Percentiles rank a stretch among this genome's conserved stretches.
phyloP scores from a whole-genome alignment of 1,140 invertebrate species.

The Ephestia elutella region DNA sequence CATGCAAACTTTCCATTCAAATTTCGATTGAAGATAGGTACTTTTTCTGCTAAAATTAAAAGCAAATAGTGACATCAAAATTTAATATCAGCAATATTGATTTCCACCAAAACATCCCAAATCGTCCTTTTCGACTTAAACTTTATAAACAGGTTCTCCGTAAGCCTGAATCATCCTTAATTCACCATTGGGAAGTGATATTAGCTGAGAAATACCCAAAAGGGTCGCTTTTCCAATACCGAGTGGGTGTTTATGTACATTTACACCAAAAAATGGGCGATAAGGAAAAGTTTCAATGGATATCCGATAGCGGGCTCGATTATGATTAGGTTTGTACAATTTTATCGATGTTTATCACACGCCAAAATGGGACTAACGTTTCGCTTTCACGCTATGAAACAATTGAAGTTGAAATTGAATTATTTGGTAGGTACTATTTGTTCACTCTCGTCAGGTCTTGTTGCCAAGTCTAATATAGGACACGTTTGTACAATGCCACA shows the following conservation, averaged over 20 bases:
- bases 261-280: not conserved
- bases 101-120: too few relatives aligned
- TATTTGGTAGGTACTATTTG: too few relatives aligned
- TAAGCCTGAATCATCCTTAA: not conserved
- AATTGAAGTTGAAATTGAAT: not conserved
- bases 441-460: too few relatives aligned
- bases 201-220: not conserved
- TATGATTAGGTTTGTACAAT: not conserved
- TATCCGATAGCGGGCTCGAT: not conserved
- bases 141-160: not conserved
- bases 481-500: too few relatives aligned
- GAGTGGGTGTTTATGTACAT: not conserved
- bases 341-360: not conserved
- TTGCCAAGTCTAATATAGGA: too few relatives aligned
- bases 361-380: not conserved
- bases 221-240: not conserved
- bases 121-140: too few relatives aligned
- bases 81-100: too few relatives aligned
- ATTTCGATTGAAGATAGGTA: too few relatives aligned
- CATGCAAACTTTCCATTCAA: too few relatives aligned
- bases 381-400: not conserved
- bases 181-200: not conserved
- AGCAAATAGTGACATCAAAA: too few relatives aligned
- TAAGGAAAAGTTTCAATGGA: constrained; percentile 6
- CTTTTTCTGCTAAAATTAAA: too few relatives aligned